Evolutionary conservation across 1,140 invertebrate genomes (phyloP), one percentile per base, ranked within the genome.

Genomic region (Eubasilissa regina): DNA sequence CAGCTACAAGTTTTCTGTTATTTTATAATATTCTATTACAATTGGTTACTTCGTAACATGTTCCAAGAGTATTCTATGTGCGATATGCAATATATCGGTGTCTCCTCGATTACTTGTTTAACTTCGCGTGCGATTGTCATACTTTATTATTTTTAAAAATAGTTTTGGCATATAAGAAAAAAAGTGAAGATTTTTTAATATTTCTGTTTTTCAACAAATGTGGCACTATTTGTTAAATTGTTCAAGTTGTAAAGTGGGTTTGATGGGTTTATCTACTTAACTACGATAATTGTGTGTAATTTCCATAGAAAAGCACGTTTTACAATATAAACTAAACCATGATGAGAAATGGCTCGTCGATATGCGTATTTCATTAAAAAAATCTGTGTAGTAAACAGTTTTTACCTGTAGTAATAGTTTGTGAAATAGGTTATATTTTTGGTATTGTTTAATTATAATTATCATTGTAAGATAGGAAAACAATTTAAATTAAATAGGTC

Each of bases 241-340:
- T 58, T 21, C 55, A 58, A 1, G 55, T 58, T 19, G 55, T 10
- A 58, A 58, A 21, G 17, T 58, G 55, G 21, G 55, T 19, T 58
- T 58, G 55, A 58, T 19, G 17, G 62, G 62, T 47, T 66, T 66
- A 44, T 66, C 44, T 66, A 66, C 62, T 44, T 66, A 66, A 66
- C 62, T 15, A 10, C 25, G 44, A 66, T 66, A 45, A 44, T 66
- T 47, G 62, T 66, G 62, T 66, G 35, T 45, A 44, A 44, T 62
- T 17, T 47, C 21, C 35, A 25, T 53, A 70, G 45, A 48, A 51
- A 25, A 48, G 66, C 66, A 70, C 66, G 45, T 51, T 51, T 48
- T 13, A 51, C 21, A 25, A 13, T 21, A 21, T 35, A 35, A 21
- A 70, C 48, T 21, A 12, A 44, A 66, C 19, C 53, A n/a, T 19